Base-by-base conservation (phyloP, 2,797 vertebrate species). In the Gymnodraco acuticeps region DNA sequence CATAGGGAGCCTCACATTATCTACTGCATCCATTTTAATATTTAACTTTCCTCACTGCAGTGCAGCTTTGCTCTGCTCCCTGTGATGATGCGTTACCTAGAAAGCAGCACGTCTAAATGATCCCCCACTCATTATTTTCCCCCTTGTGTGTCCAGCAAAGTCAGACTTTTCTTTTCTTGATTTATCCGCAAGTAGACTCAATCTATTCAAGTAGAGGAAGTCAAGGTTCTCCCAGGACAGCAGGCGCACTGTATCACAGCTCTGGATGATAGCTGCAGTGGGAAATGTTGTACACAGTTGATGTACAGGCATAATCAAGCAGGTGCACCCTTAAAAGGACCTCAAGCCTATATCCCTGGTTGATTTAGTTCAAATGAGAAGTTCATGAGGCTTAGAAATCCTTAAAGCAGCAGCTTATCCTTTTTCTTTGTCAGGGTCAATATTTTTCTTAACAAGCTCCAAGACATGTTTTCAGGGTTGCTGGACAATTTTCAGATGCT, bases 1-100 rank as follows among this genome's bases (percentile, higher is more conserved):
- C 79, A 85, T 68, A 27, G 7, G 58, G 46, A 72, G 43, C 12
- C 27, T 60, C 81, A 69, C 62, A 82, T 84, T 84, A 85, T 84
- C 78, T 65, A 46, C 59, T 51, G 70, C 73, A 73, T 83, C 75
- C 67, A 53, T 46, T 73, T 89, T 68, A 85, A 92, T 91, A 88
- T 86, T 90, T 89, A 43, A 88, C 69, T 1, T 55, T 68, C 58
- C 31, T 52, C 7, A 41, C 70, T 2, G 64, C 60, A 62, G 51
- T 20, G 64, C 64, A 66, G 3, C 47, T 59, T 67, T 58, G 55
- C 66, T 62, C 52, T 46, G 52, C 67, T 79, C 64, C 31, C 75
- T 17, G 41, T 41, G 53, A 51, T 46, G 63, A 56, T 63, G 50
- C 50, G 80, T 68, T 45, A 70, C 50, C 23, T 17, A 13, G 41